Evolutionary conservation across 2,888 invertebrate species (phyloP).

Genomic region (Sisyra terminalis): DNA sequence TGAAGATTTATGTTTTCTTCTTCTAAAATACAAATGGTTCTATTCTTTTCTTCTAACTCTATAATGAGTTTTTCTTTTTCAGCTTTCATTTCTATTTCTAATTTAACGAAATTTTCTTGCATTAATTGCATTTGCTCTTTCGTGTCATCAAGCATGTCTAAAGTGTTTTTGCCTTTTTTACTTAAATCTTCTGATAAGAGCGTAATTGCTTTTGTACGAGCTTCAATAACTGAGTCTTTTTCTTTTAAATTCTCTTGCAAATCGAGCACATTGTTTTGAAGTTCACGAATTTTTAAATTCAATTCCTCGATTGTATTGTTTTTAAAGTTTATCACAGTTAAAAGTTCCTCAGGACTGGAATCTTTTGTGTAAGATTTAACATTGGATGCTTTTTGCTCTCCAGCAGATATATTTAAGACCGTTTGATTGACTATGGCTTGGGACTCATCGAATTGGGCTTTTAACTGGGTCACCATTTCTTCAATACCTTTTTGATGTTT

Average conservation of each 20-base stretch:
- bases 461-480: constrained; percentile 32
- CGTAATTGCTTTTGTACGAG: constrained; percentile 61
- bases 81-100: constrained; percentile 53
- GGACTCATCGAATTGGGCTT: constrained; percentile 34
- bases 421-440: constrained; percentile 22
- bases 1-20: constrained; percentile 36
- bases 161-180: constrained; percentile 52
- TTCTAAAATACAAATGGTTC: constrained; percentile 35
- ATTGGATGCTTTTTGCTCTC: constrained; percentile 13
- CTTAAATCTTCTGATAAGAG: constrained; percentile 57
- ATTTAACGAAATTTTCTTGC: constrained; percentile 57
- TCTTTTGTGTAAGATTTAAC: constrained; percentile 18
- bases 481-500: constrained; percentile 33
- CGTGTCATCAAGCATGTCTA: constrained; percentile 61
- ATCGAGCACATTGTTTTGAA: constrained; percentile 63
- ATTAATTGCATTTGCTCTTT: constrained; percentile 64
- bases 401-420: constrained; percentile 19
- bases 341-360: constrained; percentile 23
- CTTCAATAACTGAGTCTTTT: constrained; percentile 69
- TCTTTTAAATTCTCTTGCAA: constrained; percentile 67
- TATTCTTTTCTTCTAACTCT: constrained; percentile 37
- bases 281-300: constrained; percentile 47
- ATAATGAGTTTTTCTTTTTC: constrained; percentile 40
- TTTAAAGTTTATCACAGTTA: constrained; percentile 34
- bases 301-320: constrained; percentile 49